Evolutionary conservation across 1,140 invertebrate species (phyloP), one percentile per base, ranked within the genome.

Genomic region (Zaprionus taronus): DNA sequence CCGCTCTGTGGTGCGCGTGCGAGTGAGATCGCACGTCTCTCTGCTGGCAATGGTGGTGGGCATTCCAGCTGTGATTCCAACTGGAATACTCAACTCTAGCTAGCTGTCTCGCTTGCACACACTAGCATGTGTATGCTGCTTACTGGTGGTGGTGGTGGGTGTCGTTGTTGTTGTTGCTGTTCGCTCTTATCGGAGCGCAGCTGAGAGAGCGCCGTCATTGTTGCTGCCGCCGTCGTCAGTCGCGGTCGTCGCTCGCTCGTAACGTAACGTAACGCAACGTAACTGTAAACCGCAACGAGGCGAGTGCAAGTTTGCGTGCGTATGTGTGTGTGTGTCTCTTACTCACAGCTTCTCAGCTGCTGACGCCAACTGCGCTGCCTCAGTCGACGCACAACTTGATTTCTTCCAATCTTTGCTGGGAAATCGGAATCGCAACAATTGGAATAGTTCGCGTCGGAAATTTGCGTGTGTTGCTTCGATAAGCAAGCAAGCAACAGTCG

Each of bases 341-440:
- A 44, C 62, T 63, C 74, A 36, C 71, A 81, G 66, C 61, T 31
- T 70, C 66, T 72, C 65, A 55, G 34, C 22, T 55, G 57, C 34
- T n/a, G 31, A 36, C 41, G 41, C n/a, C 6, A 17, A 47, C 61
- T 53, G 7, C 49, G 51, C 67, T 28, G 47, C 22, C 41, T 22
- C 67, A 17, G 64, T 28, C 65, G 44, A 66, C 79, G 68, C 73
- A 22, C 79, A 81, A 84, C 75, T 79, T 85, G 80, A 85, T 85
- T 85, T 91, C 81, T 87, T 84, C 74, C 83, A 86, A 85, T 85
- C 80, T 89, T 81, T 65, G 63, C 72, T 71, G 80, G 70, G 82
- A 85, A 86, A 85, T 86, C 83, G 75, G 77, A 91, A 86, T 91
- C 79, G 81, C 80, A 80, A 77, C 82, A 82, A 84, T 82, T 85